Base-by-base conservation (phyloP, 1,140 invertebrate species). In the Elymnias hypermnestra region DNA sequence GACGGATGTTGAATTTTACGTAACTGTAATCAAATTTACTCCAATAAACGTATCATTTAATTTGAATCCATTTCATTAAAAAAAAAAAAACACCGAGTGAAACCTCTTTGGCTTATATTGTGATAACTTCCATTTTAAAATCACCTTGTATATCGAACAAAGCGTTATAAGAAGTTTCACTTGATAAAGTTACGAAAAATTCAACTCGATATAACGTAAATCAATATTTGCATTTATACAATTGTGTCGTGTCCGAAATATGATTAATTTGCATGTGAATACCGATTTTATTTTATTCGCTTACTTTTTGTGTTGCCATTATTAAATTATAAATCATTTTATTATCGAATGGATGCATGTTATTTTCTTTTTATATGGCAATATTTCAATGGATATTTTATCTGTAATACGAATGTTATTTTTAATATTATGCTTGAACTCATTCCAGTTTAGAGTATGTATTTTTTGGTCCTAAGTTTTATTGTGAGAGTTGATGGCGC, bases 391-490 rank as follows among this genome's bases (percentile, higher is more conserved):
- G 28, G 36, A 21, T 44, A 48, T 54, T 55, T 39, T 54, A 52
- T 53, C 17, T 36, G 17, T 36, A 19, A n/a, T 36, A 36, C 35
- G 28, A 41, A 57, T 47, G 51, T 64, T 66, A 60, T 68, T 55
- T 69, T 51, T 68, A 66, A 64, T 72, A 46, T 77, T 70, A 75
- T 77, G 69, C 63, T 67, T 75, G 63, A 63, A 63, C 68, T 83
- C 79, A 83, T 83, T 83, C 79, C 79, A 83, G 69, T 77, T 69
- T 83, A 83, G 78, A 51, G 64, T 79, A 70, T 70, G 13, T 29
- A n/a, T 51, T 78, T 62, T 63, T 62, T 57, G 72, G 64, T 69
- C 44, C 44, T 79, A 72, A 79, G 79, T 69, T 81, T 83, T 79
- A 77, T n/a, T 69, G 64, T 69, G 64, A 72, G 68, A 76, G 53